Percentiles rank a stretch among this genome's conserved stretches.
These are phyloP conservation scores for Brevimyrus niger DNA, from an alignment of 2,113 vertebrate genomes.

Conservation along the genomic window DNA sequence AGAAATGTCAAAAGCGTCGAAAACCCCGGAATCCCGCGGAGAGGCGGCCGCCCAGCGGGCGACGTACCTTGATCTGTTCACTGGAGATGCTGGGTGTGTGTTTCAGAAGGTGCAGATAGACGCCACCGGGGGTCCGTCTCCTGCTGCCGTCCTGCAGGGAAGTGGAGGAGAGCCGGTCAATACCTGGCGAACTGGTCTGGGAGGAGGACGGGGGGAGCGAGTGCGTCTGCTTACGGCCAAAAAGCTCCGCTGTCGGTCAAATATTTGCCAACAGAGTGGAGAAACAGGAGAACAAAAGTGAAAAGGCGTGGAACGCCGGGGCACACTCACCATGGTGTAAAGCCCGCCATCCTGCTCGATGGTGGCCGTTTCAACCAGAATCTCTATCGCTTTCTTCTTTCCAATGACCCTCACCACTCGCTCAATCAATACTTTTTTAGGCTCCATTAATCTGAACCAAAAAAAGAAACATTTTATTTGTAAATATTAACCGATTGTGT, in stretches of 20 bases:
- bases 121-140: slow-evolving; percentile 89
- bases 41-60: neutral
- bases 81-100: slow-evolving; percentile 80
- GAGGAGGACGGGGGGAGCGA: neutral
- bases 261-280: neutral
- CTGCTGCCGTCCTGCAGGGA: slow-evolving; percentile 75
- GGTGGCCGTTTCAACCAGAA: slow-evolving; percentile 82
- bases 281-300: neutral
- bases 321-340: slow-evolving; percentile 72
- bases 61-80: slow-evolving; percentile 75
- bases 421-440: slow-evolving; percentile 83
- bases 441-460: slow-evolving; percentile 73
- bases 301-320: neutral
- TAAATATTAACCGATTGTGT: neutral
- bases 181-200: neutral
- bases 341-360: slow-evolving; percentile 87
- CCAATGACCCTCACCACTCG: slow-evolving; percentile 81
- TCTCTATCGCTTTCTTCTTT: slow-evolving; percentile 81
- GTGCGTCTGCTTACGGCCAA: neutral
- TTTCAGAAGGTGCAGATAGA: slow-evolving; percentile 90
- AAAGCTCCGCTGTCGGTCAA: neutral
- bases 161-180: slow-evolving; percentile 6
- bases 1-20: neutral
- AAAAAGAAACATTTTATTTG: slow-evolving; percentile 6
- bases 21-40: neutral